Conservation (phyloP, 2,888 invertebrate species). For the Mystacides longicornis region DNA sequence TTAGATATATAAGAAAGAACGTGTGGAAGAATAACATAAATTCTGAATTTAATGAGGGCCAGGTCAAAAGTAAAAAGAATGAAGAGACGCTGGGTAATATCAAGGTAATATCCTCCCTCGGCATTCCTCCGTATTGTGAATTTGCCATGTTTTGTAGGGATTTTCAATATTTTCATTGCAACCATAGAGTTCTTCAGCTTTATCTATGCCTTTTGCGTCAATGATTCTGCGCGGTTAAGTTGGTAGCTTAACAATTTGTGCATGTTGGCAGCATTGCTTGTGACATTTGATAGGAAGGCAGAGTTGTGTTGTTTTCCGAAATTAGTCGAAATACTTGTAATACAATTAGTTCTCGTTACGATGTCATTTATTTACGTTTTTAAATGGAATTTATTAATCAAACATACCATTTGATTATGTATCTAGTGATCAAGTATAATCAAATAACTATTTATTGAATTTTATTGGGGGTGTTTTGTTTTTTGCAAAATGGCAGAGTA, state of each 20-base stretch:
- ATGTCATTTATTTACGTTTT: constrained; percentile 14
- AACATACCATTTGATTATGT: background rate
- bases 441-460: constrained; percentile 3
- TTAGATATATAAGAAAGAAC: too few relatives aligned
- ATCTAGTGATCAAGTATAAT: background rate
- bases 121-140: too few relatives aligned
- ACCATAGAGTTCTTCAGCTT: too few relatives aligned
- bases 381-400: constrained; percentile 11
- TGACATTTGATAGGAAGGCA: constrained; percentile 15
- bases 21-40: too few relatives aligned
- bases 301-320: constrained; percentile 3
- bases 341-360: background rate
- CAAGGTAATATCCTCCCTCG: too few relatives aligned
- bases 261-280: background rate
- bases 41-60: too few relatives aligned
- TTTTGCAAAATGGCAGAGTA: constrained; percentile 60
- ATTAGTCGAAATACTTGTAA: background rate
- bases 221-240: constrained; percentile 3
- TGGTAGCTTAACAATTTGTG: background rate
- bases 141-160: too few relatives aligned
- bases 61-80: too few relatives aligned
- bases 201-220: too few relatives aligned
- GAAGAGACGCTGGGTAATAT: too few relatives aligned
- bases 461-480: constrained; percentile 22
- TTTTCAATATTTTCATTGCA: too few relatives aligned